Base-by-base conservation (phyloP, 2,797 vertebrate species). In the Acanthis flammea region DNA sequence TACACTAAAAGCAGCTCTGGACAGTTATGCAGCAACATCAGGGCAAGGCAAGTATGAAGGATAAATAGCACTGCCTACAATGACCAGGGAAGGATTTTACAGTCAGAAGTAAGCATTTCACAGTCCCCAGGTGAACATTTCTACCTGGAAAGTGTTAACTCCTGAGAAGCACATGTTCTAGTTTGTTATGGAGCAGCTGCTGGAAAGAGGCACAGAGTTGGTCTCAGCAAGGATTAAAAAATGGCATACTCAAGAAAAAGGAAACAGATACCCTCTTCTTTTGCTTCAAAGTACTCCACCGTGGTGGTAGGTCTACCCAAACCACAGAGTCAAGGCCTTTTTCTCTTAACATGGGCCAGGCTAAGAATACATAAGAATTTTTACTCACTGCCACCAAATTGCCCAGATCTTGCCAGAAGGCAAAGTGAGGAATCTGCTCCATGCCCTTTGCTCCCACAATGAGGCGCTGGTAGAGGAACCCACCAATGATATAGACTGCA, bases 401-500 rank as follows among this genome's bases (percentile, higher is more conserved):
- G 86, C 99, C 99, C 54, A 99, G 92, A 91, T 99, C 99, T 90
- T 98, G 98, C 99, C 99, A 99, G 97, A 99, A 99, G 82, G 98
- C 96, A 67, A 98, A 97, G 96, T 99, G 99, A 31, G 99, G 99
- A 86, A 99, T 99, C 78, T 99, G 99, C 65, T 99, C 99, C 98
- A 99, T 98, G 58, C 99, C 99, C 96, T 99, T 99, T 75, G 99
- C 99, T 89, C 99, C 99, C 30, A 99, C 98, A n/a, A 99, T 93
- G 39, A 99, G 97, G 60, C 99, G 98, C 96, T 99, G 99, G 95
- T 99, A 99, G 25, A 99, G 97, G 97, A 99, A 99, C 39, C 99
- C 99, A 70, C 98, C 98, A 28, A 98, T 97, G 41, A 99, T 96
- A 95, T 99, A 99, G 75, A 99, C 97, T 14, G 98, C 98, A 86